Percentiles rank a stretch among this genome's conserved stretches.
Evolutionary conservation across 2,113 vertebrate genomes (phyloP).

Genomic region (Rhizomys pruinosus): DNA sequence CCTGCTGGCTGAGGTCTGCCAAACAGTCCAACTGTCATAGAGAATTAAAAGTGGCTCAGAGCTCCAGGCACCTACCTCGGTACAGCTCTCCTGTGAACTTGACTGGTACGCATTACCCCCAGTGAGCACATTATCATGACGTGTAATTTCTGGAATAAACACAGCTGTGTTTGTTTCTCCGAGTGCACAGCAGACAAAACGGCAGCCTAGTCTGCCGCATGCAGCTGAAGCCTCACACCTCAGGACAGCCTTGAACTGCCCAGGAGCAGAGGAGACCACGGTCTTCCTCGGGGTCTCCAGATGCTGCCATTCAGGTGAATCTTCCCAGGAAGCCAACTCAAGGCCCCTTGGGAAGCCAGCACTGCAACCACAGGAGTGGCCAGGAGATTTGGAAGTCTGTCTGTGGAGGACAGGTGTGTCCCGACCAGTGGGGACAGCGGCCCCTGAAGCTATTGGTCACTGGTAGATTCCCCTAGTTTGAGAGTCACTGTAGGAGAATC

Average conservation of each 20-base stretch:
- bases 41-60: constrained; percentile 51
- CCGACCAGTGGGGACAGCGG: background rate
- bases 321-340: background rate
- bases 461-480: background rate
- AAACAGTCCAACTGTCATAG: background rate
- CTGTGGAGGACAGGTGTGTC: background rate
- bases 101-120: constrained; percentile 77
- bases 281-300: background rate
- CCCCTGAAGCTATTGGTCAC: background rate
- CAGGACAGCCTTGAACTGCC: background rate
- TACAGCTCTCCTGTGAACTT: constrained; percentile 66
- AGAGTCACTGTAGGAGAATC: fast-evolving
- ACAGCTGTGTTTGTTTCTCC: constrained; percentile 84
- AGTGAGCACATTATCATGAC: constrained; percentile 77
- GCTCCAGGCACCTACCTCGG: constrained; percentile 54
- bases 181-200: constrained; percentile 52
- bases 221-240: constrained; percentile 79
- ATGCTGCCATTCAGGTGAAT: background rate
- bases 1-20: constrained; percentile 7
- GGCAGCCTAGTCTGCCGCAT: constrained; percentile 34
- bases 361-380: background rate
- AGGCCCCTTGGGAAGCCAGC: background rate
- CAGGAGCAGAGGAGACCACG: background rate
- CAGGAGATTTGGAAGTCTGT: background rate
- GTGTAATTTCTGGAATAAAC: constrained; percentile 84